Evolutionary conservation across 2,113 vertebrate species (phyloP).

Genomic region (Chrysemys picta): DNA sequence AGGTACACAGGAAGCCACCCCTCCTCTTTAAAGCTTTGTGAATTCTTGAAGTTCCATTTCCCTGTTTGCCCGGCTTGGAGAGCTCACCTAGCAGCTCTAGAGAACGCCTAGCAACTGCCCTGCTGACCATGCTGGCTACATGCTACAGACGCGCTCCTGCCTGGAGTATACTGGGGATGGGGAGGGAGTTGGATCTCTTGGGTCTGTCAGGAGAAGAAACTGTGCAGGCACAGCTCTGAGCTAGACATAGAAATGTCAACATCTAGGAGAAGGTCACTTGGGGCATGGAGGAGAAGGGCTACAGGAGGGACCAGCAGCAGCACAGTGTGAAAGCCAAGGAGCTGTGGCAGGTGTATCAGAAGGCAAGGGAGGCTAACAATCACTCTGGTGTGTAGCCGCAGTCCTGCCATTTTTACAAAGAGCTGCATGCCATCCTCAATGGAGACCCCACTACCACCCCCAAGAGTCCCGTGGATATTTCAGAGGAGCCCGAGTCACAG

Average conservation of each 20-base stretch:
- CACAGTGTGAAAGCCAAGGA: background rate
- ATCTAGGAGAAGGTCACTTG: background rate
- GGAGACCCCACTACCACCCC: background rate
- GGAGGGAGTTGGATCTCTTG: background rate
- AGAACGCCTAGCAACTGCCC: background rate
- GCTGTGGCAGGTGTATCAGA: background rate
- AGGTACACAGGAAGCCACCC: background rate
- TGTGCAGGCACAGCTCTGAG: background rate
- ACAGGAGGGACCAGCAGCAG: background rate
- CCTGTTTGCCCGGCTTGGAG: background rate
- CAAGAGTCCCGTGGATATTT: background rate
- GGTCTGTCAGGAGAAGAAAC: background rate
- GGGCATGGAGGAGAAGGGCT: background rate
- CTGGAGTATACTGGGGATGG: background rate
- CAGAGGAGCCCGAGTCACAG: background rate
- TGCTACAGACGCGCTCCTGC: background rate
- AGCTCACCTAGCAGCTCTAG: background rate
- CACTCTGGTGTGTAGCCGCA: background rate
- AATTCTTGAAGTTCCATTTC: background rate
- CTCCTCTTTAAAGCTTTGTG: background rate
- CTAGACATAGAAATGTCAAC: background rate
- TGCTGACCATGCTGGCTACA: background rate
- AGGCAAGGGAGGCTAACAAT: background rate
- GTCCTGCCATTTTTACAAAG: background rate
- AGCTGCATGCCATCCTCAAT: background rate